Percentiles rank a stretch among this genome's conserved stretches.
These are phyloP conservation scores for Epinephelus malabaricus DNA, from an alignment of 2,797 vertebrate genomes.

Conservation along the genomic window DNA sequence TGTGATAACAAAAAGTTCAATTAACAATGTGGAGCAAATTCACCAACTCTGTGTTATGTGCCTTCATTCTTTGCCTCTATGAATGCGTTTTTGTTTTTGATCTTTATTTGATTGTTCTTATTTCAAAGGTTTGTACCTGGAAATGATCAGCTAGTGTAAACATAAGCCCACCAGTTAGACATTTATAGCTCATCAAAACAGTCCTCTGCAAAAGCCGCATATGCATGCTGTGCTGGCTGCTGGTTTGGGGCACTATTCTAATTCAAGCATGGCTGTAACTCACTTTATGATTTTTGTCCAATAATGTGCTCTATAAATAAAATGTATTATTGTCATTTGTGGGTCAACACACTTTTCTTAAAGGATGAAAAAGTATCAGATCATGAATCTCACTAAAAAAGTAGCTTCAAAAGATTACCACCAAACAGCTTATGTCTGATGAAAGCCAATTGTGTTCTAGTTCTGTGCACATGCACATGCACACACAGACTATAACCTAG, in stretches of 20 bases:
- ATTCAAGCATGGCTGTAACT: neutral
- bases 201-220: neutral
- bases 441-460: neutral
- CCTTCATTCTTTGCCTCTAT: neutral
- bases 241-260: neutral
- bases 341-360: neutral
- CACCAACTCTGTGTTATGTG: neutral
- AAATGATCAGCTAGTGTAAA: neutral
- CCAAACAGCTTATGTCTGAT: constrained; percentile 11
- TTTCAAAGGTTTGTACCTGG: neutral
- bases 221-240: neutral
- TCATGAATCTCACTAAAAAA: neutral
- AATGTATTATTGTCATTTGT: neutral
- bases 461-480: neutral
- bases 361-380: neutral
- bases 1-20: neutral
- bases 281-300: neutral
- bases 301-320: neutral
- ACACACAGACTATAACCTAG: constrained; percentile 15
- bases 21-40: neutral
- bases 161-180: neutral
- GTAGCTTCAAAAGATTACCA: neutral
- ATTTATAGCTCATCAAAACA: constrained; percentile 2
- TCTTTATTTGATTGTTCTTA: neutral
- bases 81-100: neutral